Conservation (phyloP, 2,113 vertebrate species). For the Circaetus gallicus region DNA sequence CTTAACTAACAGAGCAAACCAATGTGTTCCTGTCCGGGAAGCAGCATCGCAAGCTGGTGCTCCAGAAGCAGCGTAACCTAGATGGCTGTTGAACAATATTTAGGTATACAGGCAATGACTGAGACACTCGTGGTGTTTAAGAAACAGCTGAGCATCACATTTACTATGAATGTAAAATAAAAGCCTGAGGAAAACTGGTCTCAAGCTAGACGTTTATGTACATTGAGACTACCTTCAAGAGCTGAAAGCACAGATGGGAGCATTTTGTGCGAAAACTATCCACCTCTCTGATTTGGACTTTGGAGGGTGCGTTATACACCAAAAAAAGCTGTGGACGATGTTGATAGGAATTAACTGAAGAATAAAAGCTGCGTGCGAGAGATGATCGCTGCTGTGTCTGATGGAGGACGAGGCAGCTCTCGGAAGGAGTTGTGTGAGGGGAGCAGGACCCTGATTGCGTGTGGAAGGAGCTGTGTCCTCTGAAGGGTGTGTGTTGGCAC, state of each 20-base stretch:
- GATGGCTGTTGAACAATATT: not conserved
- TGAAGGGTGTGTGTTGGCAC: not conserved
- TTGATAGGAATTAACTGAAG: not conserved
- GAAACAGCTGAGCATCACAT: not conserved
- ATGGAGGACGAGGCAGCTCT: not conserved
- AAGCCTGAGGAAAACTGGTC: not conserved
- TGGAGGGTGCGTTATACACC: not conserved
- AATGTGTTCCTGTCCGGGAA: fast-evolving
- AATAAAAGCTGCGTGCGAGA: not conserved
- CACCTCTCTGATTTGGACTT: not conserved
- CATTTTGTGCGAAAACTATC: not conserved
- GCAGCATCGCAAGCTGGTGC: not conserved
- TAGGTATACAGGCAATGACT: not conserved
- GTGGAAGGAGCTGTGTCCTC: not conserved
- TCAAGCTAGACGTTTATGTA: not conserved
- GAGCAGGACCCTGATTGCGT: not conserved
- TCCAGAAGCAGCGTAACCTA: not conserved
- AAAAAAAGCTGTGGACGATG: not conserved
- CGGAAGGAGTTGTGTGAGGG: fast-evolving
- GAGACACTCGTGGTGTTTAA: not conserved
- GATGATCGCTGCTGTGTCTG: not conserved
- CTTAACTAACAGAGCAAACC: not conserved
- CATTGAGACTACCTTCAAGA: not conserved
- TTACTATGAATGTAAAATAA: not conserved
- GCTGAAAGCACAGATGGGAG: not conserved